Base-by-base conservation (phyloP, 1,140 invertebrate species). In the Bombus balteatus region DNA sequence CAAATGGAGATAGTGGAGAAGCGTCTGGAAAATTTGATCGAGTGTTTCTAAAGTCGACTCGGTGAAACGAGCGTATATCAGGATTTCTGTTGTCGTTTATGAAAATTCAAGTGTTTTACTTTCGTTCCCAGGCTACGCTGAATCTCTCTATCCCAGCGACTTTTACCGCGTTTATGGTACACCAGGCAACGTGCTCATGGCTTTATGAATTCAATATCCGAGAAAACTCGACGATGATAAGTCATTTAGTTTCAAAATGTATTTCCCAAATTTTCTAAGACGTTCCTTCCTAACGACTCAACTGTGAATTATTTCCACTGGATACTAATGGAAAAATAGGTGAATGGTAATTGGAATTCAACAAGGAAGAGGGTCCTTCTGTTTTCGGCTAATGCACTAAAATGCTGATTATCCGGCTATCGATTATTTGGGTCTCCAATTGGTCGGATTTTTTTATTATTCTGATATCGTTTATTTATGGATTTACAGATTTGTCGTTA, bases 101-200 rank as follows among this genome's bases (percentile, higher is more conserved):
- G 79, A 72, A 81, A 72, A 81, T 81, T 68, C 68, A 59, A 81
- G 71, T 43, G 47, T 81, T 81, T 81, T 72, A 81, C 68, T 81
- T 81, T 81, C n/a, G 70, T 43, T 81, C 32, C n/a, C 15, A 13
- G 18, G 34, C 22, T 39, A 53, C 34, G n/a, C 32, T 57, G 53
- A 59, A 81, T 81, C 79, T 28, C 25, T 81, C 68, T 81, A 81
- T 81, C 37, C 15, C 47, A 13, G 68, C 47, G 79, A 72, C 53
- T 13, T 81, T 72, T 59, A n/a, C 47, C 37, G 22, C 37, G 68
- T 72, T 72, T 43, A 81, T 43, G 22, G 43, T n/a, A 15, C 22
- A 53, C 47, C 25, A 15, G 65, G 43, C 15, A 25, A 25, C 78
- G 78, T 80, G 53, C 66, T 71, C 47, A 34, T 37, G n/a, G 34